Conservation (phyloP, 2,113 vertebrate species). For the Gambusia affinis region DNA sequence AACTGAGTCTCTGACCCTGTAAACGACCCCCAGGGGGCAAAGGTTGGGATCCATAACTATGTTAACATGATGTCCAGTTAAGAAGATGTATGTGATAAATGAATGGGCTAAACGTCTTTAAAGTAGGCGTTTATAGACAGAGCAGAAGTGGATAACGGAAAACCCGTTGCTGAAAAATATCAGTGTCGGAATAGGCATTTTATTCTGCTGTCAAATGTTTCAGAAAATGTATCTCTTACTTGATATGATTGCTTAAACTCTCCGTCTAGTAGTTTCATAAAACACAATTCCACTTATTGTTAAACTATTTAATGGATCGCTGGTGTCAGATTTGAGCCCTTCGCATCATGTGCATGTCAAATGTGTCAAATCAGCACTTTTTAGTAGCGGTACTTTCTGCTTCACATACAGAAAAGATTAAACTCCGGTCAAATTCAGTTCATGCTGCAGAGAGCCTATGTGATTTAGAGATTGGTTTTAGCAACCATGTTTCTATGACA, state of each 20-base stretch:
- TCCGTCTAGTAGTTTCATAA: not conserved
- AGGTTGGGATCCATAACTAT: not conserved
- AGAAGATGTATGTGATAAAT: constrained; percentile 14
- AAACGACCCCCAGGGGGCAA: constrained; percentile 7
- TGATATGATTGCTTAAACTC: not conserved
- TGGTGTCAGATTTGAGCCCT: not conserved
- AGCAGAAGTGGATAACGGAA: not conserved
- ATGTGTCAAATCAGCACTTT: not conserved
- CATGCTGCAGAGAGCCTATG: too few species aligned
- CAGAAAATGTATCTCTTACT: not conserved
- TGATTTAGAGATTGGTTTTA: not conserved
- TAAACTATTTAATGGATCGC: not conserved
- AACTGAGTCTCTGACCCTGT: constrained; percentile 21
- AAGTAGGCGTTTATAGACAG: not conserved
- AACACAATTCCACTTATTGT: not conserved
- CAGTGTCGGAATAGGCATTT: too few species aligned
- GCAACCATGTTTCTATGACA: not conserved
- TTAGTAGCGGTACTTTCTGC: not conserved
- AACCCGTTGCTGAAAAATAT: not conserved
- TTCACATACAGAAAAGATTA: not conserved
- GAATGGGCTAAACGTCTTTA: not conserved
- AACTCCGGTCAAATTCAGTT: too few species aligned
- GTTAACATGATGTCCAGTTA: constrained; percentile 1
- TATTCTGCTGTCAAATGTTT: not conserved
- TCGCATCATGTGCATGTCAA: not conserved